Evolutionary conservation across 2,888 invertebrate species (phyloP), one percentile per base, ranked within the genome.

Genomic region (Drosophila prostipennis): DNA sequence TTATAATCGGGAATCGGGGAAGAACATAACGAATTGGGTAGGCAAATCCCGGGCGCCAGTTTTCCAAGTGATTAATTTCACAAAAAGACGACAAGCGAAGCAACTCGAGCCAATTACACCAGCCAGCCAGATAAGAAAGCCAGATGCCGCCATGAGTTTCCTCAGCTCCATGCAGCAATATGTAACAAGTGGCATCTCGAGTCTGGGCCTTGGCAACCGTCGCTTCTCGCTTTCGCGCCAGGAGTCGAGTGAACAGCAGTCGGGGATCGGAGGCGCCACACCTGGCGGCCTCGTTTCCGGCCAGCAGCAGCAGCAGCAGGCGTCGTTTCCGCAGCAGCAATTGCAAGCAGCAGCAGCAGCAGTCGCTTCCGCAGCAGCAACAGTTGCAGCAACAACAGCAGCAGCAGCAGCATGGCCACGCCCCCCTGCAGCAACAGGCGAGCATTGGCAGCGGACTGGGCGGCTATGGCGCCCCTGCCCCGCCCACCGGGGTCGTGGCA

Each of bases 171-270:
- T 97, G 85, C 96, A 96, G 89, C 96, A 97, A 92, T 96, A 96
- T 91, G 96, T 97, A 91, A 96, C 95, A 89, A 96, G 96, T 92
- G 96, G 96, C 91, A 96, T 97, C 79, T 96, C 96, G 51, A 96
- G 95, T 87, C 92, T 97, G 81, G 95, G 95, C 73, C 92, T 97
- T 70, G 95, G 96, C 78, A 95, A 96, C 61, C 95, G 95, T 76
- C 94, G 95, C 74, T 95, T 94, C 89, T 95, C 95, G 14, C 93
- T 95, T 68, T 93, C 95, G 26, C 94, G 95, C 2, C 95, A 95
- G 89, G 94, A 94, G 76, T 94, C 95, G 40, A 93, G 92, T 26
- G 94, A 94, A 70, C 89, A 90, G 61, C 81, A 84, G 68, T 59
- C 86, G 19, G 76, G 39, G 73, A 48, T 49, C 49, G 61, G 51